These are phyloP conservation scores for Sinocyclocheilus anshuiensis DNA, from an alignment of 2,113 vertebrate genomes.

Conservation along the genomic window DNA sequence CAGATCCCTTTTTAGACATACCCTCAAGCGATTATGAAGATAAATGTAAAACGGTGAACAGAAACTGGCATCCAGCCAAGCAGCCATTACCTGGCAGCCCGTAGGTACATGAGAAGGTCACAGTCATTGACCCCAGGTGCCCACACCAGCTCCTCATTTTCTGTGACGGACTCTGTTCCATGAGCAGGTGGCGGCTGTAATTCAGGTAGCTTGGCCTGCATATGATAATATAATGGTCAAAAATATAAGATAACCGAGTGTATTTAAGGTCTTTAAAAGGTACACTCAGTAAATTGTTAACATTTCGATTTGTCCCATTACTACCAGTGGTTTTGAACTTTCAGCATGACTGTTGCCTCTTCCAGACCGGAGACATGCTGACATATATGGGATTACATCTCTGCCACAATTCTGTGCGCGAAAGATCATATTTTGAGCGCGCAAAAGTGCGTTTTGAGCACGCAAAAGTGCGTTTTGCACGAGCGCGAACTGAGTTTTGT, in stretches of 20 bases:
- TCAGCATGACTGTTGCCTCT: neutral
- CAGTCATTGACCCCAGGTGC: slow-evolving; percentile 97
- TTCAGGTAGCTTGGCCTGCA: slow-evolving; percentile 94
- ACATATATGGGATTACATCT: neutral
- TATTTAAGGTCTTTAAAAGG: neutral
- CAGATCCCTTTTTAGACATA: slow-evolving; percentile 10
- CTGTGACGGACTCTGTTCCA: slow-evolving; percentile 82
- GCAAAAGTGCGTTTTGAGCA: no score
- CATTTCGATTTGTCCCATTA: neutral
- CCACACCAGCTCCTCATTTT: slow-evolving; percentile 95
- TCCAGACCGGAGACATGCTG: neutral
- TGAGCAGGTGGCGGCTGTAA: slow-evolving; percentile 84
- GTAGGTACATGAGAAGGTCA: slow-evolving; percentile 97
- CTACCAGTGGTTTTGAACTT: neutral
- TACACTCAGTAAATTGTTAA: neutral
- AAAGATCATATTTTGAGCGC: no score
- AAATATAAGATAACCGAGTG: neutral
- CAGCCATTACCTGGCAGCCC: slow-evolving; percentile 88
- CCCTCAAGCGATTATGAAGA: neutral
- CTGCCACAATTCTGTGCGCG: no score
- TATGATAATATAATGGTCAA: neutral
- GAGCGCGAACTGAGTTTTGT: no score
- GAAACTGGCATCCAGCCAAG: neutral
- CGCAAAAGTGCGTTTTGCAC: no score
- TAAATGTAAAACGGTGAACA: neutral